Base-by-base conservation (phyloP, 2,113 vertebrate genomes). In the Mobula hypostoma region DNA sequence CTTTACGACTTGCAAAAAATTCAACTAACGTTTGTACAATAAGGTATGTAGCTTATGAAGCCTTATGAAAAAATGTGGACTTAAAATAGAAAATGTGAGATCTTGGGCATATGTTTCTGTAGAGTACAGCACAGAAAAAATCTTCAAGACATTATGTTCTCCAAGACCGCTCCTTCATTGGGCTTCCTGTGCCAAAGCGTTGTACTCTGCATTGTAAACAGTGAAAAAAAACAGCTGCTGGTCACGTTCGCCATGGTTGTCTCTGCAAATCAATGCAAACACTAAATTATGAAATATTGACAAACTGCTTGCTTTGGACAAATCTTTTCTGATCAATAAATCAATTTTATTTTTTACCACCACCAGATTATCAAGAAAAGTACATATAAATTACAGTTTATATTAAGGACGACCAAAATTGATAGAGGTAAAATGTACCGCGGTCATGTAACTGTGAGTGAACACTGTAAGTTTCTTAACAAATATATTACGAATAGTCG, bases 141-240 rank as follows among this genome's bases (percentile, higher is more conserved):
- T 8, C 68, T 24, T 11, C 40, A 6, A 74, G 32, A 93, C 36
- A 15, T 11, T 15, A 14, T 21, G 36, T 56, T 11, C 32, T 72
- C 68, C 24, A 27, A 93, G 90, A 21, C 32, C 88, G 32, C 90
- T 27, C 63, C 90, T 21, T 19, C 66, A 36, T 14, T 24, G 2
- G 14, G 63, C 61, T 29, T 68, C 63, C 63, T 2, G 0, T 92
- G 68, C 21, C 21, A n/a, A 72, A 48, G 36, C 19, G 61, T 70
- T 70, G 63, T 87, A 61, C 21, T 58, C 9, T 17, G 29, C 58
- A 4, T 93, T 76, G 91, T 74, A 93, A 93, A 93, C 91, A 93
- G 72, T 74, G 91, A 40, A 70, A 5, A 5, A 91, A 74, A 93
- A 40, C 70, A 56, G 24, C 40, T 56, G 11, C 9, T 7, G 40